A percentile compares a stretch with the other conserved stretches of the same genome.
Conservation (phyloP, 2,113 vertebrate genomes). For the Pithys albifrons region DNA sequence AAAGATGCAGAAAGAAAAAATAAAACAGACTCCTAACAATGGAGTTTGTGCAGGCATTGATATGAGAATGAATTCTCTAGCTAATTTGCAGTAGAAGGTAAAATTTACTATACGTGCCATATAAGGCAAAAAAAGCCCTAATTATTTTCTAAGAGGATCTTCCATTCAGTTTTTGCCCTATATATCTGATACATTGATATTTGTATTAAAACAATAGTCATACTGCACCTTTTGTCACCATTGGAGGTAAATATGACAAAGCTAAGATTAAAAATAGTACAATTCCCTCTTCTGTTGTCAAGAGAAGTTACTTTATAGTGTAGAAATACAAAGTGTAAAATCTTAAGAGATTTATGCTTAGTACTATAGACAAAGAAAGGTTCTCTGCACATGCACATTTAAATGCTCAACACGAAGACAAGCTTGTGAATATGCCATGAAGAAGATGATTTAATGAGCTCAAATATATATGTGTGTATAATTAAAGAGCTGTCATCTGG, state of each 20-base stretch:
- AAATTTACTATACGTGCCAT: not conserved
- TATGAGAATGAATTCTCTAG: not conserved
- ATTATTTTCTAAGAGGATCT: not conserved
- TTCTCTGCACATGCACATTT: not conserved
- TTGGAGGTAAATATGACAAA: not conserved
- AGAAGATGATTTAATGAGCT: slow-evolving; percentile 13
- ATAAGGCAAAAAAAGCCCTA: not conserved
- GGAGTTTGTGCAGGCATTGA: not conserved
- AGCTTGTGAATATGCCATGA: not conserved
- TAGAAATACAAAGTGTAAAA: not conserved
- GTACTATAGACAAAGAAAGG: not conserved
- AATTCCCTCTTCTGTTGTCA: not conserved
- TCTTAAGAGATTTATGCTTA: not conserved
- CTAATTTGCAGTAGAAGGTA: not conserved
- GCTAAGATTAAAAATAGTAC: not conserved
- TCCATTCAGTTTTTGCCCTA: not conserved
- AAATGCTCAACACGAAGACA: not conserved
- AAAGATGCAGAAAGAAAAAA: not conserved
- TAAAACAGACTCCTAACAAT: not conserved
- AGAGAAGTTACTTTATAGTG: not conserved
- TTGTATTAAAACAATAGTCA: not conserved
- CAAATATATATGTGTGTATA: not conserved
- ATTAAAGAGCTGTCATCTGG: not conserved
- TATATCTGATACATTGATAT: not conserved
- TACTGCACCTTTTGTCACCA: not conserved